phyloP scores from a whole-genome alignment of 1,140 invertebrate species.

The Cydia strobilella region DNA sequence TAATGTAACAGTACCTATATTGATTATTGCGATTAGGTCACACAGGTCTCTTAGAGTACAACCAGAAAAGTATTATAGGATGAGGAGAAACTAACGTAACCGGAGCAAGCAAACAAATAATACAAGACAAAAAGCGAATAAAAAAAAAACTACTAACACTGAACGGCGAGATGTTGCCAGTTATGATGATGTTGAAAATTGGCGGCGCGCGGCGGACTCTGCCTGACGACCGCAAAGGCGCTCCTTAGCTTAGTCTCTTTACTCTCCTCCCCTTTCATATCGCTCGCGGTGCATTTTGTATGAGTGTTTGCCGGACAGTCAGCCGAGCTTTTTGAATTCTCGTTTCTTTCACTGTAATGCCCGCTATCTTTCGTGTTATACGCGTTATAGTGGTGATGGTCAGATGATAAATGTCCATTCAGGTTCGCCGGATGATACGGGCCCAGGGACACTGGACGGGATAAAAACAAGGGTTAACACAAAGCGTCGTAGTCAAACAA shows the following conservation, averaged over 20 bases:
- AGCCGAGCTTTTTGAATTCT: constrained; percentile 59
- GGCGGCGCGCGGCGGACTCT: constrained; percentile 79
- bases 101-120: constrained; percentile 37
- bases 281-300: constrained; percentile 64
- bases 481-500: constrained; percentile 60
- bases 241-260: constrained; percentile 74
- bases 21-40: background rate
- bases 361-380: constrained; percentile 77
- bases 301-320: constrained; percentile 72
- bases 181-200: constrained; percentile 81
- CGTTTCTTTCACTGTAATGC: constrained; percentile 74
- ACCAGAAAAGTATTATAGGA: constrained; percentile 21
- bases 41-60: background rate
- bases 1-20: constrained; percentile 8
- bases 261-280: constrained; percentile 64
- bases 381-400: constrained; percentile 83
- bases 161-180: constrained; percentile 83
- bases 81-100: background rate
- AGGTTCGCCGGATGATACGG: constrained; percentile 71
- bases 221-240: constrained; percentile 75
- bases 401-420: constrained; percentile 70
- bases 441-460: constrained; percentile 70
- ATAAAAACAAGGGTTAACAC: constrained; percentile 67
- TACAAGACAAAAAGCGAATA: constrained; percentile 48
- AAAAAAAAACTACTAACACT: constrained; percentile 81